Evolutionary conservation across 2,113 vertebrate species (phyloP).

Genomic region (Notothenia rossii): DNA sequence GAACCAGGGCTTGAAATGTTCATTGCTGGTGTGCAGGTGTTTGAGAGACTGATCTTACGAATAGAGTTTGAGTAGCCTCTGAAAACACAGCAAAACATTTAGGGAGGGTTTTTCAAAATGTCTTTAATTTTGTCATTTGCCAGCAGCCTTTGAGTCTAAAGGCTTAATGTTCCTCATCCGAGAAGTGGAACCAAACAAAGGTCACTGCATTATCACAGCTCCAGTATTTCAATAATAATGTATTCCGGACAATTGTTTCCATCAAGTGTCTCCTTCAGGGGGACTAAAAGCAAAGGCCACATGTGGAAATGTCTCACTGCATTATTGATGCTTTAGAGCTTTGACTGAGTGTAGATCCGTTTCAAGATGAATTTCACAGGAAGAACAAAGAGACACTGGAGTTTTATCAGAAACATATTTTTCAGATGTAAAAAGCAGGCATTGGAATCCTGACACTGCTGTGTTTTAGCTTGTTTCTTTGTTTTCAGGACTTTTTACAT

Average conservation of each 20-base stretch:
- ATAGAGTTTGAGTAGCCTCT: not conserved
- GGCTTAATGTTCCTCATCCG: not conserved
- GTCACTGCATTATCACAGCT: not conserved
- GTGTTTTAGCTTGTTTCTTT: not conserved
- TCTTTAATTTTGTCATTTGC: conserved; percentile 25
- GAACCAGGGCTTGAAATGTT: not conserved
- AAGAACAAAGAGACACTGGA: not conserved
- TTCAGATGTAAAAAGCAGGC: not conserved
- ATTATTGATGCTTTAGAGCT: not conserved
- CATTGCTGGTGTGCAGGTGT: not conserved
- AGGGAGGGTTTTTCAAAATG: conserved; percentile 7
- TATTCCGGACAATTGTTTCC: not conserved
- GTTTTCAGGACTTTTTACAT: not conserved
- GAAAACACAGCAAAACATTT: conserved; percentile 4
- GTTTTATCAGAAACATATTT: not conserved
- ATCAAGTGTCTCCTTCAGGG: not conserved
- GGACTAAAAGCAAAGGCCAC: no score
- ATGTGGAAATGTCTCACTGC: not conserved
- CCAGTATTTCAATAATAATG: not conserved
- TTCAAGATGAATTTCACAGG: not conserved
- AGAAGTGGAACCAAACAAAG: not conserved
- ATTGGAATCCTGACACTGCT: not conserved
- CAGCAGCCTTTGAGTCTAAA: not conserved
- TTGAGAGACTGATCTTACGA: not conserved
- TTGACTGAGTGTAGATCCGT: not conserved